phyloP scores from a whole-genome alignment of 2,888 invertebrate species.

The Muscina levida region DNA sequence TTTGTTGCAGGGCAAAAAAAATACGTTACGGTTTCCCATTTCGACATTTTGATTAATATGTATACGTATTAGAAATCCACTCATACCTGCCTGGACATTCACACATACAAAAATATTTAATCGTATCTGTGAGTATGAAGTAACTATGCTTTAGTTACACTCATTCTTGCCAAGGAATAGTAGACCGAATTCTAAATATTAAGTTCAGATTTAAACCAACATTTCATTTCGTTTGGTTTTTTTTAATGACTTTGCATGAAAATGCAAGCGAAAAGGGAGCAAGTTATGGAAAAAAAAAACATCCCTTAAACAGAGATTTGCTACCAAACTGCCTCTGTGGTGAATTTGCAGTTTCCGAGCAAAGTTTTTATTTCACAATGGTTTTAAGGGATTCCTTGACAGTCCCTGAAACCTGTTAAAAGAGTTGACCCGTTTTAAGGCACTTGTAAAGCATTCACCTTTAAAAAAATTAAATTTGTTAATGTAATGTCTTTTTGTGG shows the following conservation, averaged over 20 bases:
- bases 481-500: too few species aligned
- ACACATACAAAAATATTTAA: too few species aligned
- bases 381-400: background rate
- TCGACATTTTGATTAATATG: slow-evolving; percentile 44
- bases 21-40: background rate
- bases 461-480: too few species aligned
- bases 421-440: background rate
- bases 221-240: slow-evolving; percentile 16
- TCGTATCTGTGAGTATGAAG: too few species aligned
- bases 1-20: slow-evolving; percentile 5
- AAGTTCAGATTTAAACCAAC: slow-evolving; percentile 6
- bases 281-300: too few species aligned
- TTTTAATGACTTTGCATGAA: background rate
- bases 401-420: background rate
- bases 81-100: too few species aligned
- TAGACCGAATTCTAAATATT: too few species aligned
- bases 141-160: too few species aligned
- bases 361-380: background rate
- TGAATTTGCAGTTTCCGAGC: background rate
- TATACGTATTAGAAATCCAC: background rate
- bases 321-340: background rate
- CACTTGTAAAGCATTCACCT: background rate
- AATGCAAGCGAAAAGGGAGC: slow-evolving; percentile 12
- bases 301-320: background rate
- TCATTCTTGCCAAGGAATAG: too few species aligned